Base-by-base conservation (phyloP, 2,113 vertebrate species). In the Ameiurus melas region DNA sequence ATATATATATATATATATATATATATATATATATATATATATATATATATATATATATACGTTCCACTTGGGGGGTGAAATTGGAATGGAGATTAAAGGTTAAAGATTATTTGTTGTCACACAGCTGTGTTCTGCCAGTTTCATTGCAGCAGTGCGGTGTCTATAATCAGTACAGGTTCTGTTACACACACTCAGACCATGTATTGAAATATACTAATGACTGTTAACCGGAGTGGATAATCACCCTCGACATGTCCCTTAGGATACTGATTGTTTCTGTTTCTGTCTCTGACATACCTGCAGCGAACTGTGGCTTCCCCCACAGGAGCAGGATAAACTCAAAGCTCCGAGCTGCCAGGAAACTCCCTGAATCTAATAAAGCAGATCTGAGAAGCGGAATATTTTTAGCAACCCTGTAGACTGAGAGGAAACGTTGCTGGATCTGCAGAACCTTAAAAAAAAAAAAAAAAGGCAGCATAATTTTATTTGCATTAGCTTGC, bases 391-490 rank as follows among this genome's bases (percentile, higher is more conserved):
- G 90, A 95, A 93, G 91, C 87, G 77, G 55, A 89, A 89, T 95
- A 94, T 95, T 95, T 95, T 93, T 94, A 94, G 94, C 92, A 92
- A 87, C 84, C 71, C 78, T 86, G 90, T 93, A 92, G 89, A 84
- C 89, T 87, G 84, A 91, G 86, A 93, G 93, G 92, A 94, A 94
- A 88, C 83, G 86, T 91, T 92, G 89, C 62, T 53, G 85, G 90
- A 92, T 87, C 83, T 77, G 89, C 60, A 79, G 62, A 87, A 86
- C 57, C 83, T 71, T 55, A 88, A 77, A 73, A 66, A 81, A 19
- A 30, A 16, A 64, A 88, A 77, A 73, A 66, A 81, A 19, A 30
- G 14, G 1, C 47, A 36, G 55, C 47, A 73, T 30, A 13, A 43
- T 55, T 79, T 75, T 68, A 85, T 85, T 88, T 88, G 82, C 87